Conservation (phyloP, 2,888 invertebrate species). For the Leptura quadrifasciata region DNA sequence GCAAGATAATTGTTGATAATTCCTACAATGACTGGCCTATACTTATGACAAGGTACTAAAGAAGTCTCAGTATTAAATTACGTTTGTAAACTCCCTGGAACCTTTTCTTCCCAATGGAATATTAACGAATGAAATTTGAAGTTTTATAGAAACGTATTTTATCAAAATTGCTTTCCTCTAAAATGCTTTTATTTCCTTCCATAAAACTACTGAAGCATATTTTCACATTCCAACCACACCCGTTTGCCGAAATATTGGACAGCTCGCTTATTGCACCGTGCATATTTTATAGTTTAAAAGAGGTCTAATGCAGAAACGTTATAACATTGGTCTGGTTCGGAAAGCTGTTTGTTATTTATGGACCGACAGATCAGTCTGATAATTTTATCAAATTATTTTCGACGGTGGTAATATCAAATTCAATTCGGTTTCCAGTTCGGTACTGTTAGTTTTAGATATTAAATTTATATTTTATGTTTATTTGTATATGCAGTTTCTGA, state of each 20-base stretch:
- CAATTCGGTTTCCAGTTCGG: too few species aligned
- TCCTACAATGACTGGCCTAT: too few species aligned
- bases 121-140: not conserved
- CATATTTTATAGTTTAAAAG: conserved; percentile 7
- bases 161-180: not conserved
- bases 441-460: too few species aligned
- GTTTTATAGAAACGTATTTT: not conserved
- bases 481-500: too few species aligned
- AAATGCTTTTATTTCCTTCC: conserved; percentile 1
- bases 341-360: not conserved
- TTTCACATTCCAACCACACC: not conserved
- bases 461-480: too few species aligned
- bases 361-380: not conserved
- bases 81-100: not conserved
- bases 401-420: too few species aligned
- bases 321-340: not conserved
- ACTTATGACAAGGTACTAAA: not conserved
- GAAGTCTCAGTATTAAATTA: not conserved
- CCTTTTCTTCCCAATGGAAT: not conserved
- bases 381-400: not conserved
- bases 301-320: not conserved
- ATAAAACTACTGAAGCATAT: conserved; percentile 7
- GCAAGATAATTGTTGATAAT: too few species aligned
- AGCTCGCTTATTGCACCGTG: conserved; percentile 7
- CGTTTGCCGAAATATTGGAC: conserved; percentile 7